These are phyloP conservation scores for Hippolais icterina DNA, from an alignment of 2,113 vertebrate species.

Conservation along the genomic window DNA sequence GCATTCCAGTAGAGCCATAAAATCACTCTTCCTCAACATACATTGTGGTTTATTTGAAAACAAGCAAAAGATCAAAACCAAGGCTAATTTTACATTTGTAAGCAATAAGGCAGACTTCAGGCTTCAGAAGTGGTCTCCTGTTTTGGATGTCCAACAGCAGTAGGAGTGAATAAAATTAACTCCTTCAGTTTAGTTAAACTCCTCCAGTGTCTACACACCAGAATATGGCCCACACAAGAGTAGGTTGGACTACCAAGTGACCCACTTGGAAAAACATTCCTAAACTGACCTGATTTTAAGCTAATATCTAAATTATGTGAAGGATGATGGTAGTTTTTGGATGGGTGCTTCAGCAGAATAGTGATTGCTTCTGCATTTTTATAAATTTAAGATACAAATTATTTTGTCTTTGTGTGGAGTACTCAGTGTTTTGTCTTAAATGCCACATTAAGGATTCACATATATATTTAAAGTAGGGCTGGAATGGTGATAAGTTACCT, in stretches of 20 bases:
- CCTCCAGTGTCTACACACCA: neutral
- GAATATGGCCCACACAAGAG: neutral
- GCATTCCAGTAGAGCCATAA: accelerated
- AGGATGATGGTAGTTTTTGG: neutral
- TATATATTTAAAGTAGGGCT: neutral
- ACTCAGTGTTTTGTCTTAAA: neutral
- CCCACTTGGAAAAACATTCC: neutral
- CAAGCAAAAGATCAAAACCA: neutral
- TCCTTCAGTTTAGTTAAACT: neutral
- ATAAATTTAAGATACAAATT: neutral
- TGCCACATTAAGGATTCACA: neutral
- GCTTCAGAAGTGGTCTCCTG: neutral
- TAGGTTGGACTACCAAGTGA: neutral
- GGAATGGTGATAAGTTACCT: neutral
- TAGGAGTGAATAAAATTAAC: neutral
- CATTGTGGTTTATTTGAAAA: neutral
- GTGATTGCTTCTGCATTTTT: neutral
- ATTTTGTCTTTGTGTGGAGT: neutral
- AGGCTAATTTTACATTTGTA: neutral
- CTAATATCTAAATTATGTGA: neutral
- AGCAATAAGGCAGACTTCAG: neutral
- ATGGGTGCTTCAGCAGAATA: neutral
- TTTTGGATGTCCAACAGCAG: neutral
- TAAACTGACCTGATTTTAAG: neutral
- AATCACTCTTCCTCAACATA: neutral